Evolutionary conservation across 2,797 vertebrate genomes (phyloP), one percentile per base, ranked within the genome.

Genomic region (Balearica regulorum): DNA sequence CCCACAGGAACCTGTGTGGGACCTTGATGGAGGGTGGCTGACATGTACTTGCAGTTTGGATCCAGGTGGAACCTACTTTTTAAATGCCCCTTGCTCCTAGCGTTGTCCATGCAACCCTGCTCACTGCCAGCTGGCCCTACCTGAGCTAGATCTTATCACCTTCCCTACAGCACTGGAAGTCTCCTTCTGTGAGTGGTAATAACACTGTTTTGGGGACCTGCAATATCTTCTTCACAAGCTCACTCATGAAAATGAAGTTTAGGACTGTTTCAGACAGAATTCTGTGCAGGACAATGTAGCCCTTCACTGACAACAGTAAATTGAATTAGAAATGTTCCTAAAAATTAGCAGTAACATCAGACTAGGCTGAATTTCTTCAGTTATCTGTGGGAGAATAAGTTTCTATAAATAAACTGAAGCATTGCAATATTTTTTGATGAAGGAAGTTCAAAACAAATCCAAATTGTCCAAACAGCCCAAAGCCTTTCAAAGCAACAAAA

Each of bases 391-490:
- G 82, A 95, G 69, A 94, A 6, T 5, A 28, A 73, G 75, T 75
- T 69, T 77, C 88, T 76, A 88, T 91, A 95, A 93, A 96, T 88
- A 91, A 94, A 82, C 69, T 3, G 37, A 93, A 76, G 58, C 69
- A 65, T 4, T 88, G 83, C 62, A 43, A 5, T 46, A 90, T 89
- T 89, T 89, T 41, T 61, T 87, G 31, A 83, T 53, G 43, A 86
- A 87, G 69, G 46, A 68, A 83, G 82, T 81, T 90, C 87, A 84
- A 86, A 88, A 94, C 93, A 96, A 96, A 97, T 72, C 35, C 79
- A 84, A 94, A 96, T 80, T 91, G 77, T 95, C 92, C 91, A 87
- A 96, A 91, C 33, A 85, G 55, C 83, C 84, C 29, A 33, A 83
- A 87, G 88, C 68, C 55, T 71, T 92, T 92, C 73, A 82, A 68